These are phyloP conservation scores for Elysia crispata DNA, from an alignment of 2,888 invertebrate species.

Conservation along the genomic window DNA sequence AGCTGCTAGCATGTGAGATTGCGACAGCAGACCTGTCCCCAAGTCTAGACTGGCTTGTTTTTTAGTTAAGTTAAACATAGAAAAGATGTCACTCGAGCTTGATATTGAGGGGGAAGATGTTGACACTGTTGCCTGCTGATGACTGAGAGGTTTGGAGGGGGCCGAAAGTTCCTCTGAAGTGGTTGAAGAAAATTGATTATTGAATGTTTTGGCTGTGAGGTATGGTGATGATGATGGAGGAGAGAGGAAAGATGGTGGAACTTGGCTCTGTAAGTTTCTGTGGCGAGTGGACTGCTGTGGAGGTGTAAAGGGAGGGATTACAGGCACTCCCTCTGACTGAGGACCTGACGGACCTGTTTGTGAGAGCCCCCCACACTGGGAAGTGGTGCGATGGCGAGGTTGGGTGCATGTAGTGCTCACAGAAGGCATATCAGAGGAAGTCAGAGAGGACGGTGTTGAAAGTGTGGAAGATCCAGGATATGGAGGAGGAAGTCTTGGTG, in stretches of 20 bases:
- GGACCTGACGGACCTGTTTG: conserved; percentile 43
- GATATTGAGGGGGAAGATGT: conserved; percentile 12
- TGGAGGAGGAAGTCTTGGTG: conserved; percentile 53
- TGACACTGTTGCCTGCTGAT: too few species aligned
- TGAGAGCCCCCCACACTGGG: conserved; percentile 33
- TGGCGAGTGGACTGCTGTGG: conserved; percentile 27
- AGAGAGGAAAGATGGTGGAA: conserved; percentile 30
- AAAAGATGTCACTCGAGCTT: conserved; percentile 38
- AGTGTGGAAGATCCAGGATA: conserved; percentile 52
- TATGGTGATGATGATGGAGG: conserved; percentile 27
- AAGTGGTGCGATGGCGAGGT: conserved; percentile 14
- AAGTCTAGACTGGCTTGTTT: conserved; percentile 34
- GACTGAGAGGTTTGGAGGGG: too few species aligned
- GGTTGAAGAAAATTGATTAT: conserved; percentile 16
- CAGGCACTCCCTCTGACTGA: not conserved
- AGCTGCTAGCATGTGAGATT: conserved; percentile 42
- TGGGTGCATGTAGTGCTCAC: conserved; percentile 22
- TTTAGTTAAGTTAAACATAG: conserved; percentile 38
- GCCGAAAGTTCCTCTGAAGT: not conserved
- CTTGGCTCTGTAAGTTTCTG: conserved; percentile 1
- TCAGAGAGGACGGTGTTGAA: conserved; percentile 54
- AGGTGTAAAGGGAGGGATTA: conserved; percentile 30
- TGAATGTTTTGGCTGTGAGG: not conserved
- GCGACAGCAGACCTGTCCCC: conserved; percentile 30
- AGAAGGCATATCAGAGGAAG: conserved; percentile 41